Evolutionary conservation across 1,140 invertebrate genomes (phyloP).

Genomic region (Drosophila takahashii): DNA sequence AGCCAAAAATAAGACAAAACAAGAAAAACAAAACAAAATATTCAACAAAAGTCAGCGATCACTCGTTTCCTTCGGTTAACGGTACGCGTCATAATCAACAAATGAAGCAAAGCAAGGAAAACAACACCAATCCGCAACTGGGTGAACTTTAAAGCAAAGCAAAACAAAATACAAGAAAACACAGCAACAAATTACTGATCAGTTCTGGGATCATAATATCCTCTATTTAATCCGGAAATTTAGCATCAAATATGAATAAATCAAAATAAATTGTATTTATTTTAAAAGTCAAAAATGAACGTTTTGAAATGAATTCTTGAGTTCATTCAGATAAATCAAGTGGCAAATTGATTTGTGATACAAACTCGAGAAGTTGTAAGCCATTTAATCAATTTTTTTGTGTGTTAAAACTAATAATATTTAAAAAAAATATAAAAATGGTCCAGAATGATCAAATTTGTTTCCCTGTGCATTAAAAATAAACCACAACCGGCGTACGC

Average conservation of each 20-base stretch:
- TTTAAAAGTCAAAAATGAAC: not conserved
- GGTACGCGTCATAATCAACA: constrained; percentile 54
- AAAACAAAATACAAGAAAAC: constrained; percentile 24
- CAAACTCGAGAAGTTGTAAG: too few relatives aligned
- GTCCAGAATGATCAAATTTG: not conserved
- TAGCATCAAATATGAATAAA: too few relatives aligned
- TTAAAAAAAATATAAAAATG: not conserved
- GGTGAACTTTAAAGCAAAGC: constrained; percentile 19
- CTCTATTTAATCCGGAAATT: not conserved
- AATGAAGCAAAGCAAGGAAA: constrained; percentile 19
- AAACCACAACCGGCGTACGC: constrained; percentile 14
- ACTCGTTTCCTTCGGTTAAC: constrained; percentile 60
- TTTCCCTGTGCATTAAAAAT: constrained; percentile 12
- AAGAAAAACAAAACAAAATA: constrained; percentile 1
- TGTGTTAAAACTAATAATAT: not conserved
- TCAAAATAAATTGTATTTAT: not conserved
- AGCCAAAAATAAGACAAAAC: constrained; percentile 21
- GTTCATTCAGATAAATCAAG: not conserved
- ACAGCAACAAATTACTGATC: constrained; percentile 3
- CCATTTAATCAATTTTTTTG: too few relatives aligned
- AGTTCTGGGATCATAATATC: not conserved
- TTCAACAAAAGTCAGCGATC: too few relatives aligned
- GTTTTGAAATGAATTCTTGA: not conserved
- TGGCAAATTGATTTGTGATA: not conserved
- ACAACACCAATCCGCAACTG: constrained; percentile 28